Evolutionary conservation across 2,797 vertebrate species (phyloP).

Genomic region (Loriculus beryllinus): DNA sequence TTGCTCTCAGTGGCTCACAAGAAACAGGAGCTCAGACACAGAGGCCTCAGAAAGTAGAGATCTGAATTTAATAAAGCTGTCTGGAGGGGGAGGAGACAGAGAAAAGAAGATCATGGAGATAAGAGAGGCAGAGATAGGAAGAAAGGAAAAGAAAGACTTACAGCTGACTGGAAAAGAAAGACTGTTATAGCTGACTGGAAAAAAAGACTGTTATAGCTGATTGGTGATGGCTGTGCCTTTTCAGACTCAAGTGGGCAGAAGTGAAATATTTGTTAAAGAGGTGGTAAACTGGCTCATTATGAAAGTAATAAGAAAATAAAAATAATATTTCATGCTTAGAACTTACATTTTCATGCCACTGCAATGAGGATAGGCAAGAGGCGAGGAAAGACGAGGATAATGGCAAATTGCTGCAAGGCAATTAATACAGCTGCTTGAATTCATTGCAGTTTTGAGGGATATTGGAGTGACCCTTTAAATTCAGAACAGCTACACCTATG

Average conservation of each 20-base stretch:
- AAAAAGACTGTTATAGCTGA: conserved; percentile 13
- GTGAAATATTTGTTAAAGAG: not conserved
- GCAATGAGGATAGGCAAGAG: not conserved
- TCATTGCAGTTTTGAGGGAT: not conserved
- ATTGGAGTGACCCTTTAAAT: not conserved
- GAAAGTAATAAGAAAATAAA: not conserved
- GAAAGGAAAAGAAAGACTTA: conserved; percentile 4
- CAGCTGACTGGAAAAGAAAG: not conserved
- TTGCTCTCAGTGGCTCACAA: not conserved
- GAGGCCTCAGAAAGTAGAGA: conserved; percentile 6
- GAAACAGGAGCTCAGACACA: conserved; percentile 10
- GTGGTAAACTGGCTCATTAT: not conserved
- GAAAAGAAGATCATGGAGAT: conserved; percentile 33
- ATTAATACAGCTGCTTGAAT: not conserved
- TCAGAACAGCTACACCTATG: not conserved
- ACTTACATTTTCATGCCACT: not conserved
- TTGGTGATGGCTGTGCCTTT: not conserved
- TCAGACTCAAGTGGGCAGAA: not conserved
- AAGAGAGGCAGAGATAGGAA: conserved; percentile 9
- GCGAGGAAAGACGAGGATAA: not conserved
- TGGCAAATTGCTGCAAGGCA: not conserved
- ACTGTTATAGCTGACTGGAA: not conserved
- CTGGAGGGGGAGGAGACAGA: not conserved
- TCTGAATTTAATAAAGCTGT: conserved; percentile 59
- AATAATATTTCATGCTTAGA: not conserved